Evolutionary conservation across 2,797 vertebrate genomes (phyloP).

Genomic region (Dromococcyx pavoninus): DNA sequence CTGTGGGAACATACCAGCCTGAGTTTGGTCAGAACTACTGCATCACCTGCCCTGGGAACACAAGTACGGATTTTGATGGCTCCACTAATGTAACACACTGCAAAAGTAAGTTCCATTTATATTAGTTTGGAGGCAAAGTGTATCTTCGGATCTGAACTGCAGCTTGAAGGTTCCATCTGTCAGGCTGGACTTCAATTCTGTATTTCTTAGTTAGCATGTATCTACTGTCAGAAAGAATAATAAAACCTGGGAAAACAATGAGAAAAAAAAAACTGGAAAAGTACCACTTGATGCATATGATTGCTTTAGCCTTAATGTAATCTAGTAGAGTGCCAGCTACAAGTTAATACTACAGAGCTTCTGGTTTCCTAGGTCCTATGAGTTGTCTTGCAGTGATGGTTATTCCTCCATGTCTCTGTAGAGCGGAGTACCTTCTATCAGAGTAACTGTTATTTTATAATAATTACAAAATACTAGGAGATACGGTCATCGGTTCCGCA

Average conservation of each 20-base stretch:
- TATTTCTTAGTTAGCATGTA: neutral
- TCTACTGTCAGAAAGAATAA: neutral
- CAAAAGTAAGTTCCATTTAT: slow-evolving; percentile 85
- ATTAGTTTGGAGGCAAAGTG: neutral
- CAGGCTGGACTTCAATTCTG: neutral
- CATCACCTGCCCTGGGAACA: slow-evolving; percentile 92
- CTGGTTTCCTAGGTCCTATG: neutral
- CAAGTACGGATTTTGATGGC: slow-evolving; percentile 95
- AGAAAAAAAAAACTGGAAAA: neutral
- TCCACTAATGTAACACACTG: slow-evolving; percentile 95
- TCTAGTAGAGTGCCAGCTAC: neutral
- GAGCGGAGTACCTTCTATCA: neutral
- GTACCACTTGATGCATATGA: neutral
- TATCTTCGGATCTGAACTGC: neutral
- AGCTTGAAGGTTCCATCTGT: neutral
- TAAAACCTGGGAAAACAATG: neutral
- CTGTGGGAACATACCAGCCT: slow-evolving; percentile 90
- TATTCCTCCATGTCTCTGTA: neutral
- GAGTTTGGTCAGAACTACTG: slow-evolving; percentile 97
- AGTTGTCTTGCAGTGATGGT: neutral
- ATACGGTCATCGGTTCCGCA: neutral
- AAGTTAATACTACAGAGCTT: neutral
- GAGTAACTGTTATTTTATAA: neutral
- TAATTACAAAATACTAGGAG: neutral
- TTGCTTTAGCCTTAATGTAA: neutral